A percentile compares a stretch with the other conserved stretches of the same genome.
Evolutionary conservation across 2,797 vertebrate genomes (phyloP).

Genomic region (Threskiornis aethiopicus): DNA sequence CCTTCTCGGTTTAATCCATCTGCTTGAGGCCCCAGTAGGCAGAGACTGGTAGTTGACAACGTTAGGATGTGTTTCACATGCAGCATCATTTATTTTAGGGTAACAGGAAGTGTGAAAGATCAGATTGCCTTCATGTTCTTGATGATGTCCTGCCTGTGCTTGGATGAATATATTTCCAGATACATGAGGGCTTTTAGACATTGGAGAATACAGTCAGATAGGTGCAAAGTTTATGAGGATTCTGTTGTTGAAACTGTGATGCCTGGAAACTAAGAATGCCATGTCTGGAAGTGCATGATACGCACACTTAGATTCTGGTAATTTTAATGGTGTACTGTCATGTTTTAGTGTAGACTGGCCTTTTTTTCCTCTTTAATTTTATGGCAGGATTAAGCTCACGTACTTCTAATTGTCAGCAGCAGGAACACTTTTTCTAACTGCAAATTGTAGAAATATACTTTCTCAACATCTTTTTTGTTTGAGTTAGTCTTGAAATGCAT

Average conservation of each 20-base stretch:
- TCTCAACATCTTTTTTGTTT: background rate
- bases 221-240: background rate
- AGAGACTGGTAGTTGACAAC: background rate
- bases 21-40: background rate
- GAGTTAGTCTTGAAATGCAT: background rate
- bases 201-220: background rate
- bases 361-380: constrained; percentile 2
- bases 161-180: background rate
- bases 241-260: background rate
- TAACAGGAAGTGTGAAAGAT: background rate
- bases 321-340: constrained; percentile 19
- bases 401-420: background rate
- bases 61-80: background rate
- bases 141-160: background rate
- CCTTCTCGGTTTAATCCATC: background rate
- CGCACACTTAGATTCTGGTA: background rate
- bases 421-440: background rate
- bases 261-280: constrained; percentile 15
- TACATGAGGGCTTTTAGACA: background rate
- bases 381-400: background rate
- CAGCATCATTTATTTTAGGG: background rate
- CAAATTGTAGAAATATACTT: background rate
- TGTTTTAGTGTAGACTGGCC: constrained; percentile 6
- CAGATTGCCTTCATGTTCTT: background rate
- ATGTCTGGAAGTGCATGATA: background rate